Conservation (phyloP, 2,888 invertebrate genomes). For the Fissipunctia ypsillon region DNA sequence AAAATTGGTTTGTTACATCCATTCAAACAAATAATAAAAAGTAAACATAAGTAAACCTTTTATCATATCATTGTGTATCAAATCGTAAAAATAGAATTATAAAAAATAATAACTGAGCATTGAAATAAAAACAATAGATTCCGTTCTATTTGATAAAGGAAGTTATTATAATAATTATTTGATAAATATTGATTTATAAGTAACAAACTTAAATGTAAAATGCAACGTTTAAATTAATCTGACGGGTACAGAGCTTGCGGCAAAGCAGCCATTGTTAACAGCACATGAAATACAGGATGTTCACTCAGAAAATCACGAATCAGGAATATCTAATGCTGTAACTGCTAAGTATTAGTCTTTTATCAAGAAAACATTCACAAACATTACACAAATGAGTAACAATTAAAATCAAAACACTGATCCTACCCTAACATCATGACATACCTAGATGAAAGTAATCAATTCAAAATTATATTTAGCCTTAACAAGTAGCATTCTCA, state of each 20-base stretch:
- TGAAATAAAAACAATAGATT: not conserved
- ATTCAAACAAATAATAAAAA: not conserved
- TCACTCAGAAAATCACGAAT: not conserved
- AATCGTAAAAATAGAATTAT: not conserved
- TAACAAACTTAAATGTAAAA: not conserved
- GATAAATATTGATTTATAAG: not conserved
- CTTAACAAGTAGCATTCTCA: not conserved
- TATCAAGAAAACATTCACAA: not conserved
- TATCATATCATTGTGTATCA: not conserved
- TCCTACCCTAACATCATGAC: not conserved
- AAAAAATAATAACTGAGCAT: not conserved
- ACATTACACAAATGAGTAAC: not conserved
- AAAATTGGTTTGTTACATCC: not conserved
- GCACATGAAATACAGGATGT: not conserved
- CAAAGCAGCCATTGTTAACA: not conserved
- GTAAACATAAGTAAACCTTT: too few relatives aligned
- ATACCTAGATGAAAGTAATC: not conserved
- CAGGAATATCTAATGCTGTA: not conserved
- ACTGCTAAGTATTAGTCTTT: not conserved
- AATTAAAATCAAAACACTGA: not conserved
- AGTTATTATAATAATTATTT: too few relatives aligned
- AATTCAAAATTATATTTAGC: not conserved
- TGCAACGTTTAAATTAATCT: not conserved
- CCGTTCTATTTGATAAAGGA: not conserved
- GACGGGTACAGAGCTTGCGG: not conserved